These are phyloP conservation scores for Cremastinae sp. DNA, from an alignment of 2,888 invertebrate species.

Conservation along the genomic window DNA sequence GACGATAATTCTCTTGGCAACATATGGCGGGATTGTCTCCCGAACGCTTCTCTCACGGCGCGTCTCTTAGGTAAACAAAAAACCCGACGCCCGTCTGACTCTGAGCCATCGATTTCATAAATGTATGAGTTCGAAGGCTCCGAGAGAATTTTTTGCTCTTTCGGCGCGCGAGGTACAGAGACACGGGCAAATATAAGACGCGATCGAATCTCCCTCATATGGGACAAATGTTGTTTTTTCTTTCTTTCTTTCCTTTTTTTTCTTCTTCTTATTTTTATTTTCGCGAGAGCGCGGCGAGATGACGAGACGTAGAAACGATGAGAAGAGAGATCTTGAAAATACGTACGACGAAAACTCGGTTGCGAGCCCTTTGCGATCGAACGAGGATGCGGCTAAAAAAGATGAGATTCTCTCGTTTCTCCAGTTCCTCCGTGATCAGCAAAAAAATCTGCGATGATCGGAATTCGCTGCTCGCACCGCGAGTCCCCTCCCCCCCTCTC, in stretches of 20 bases:
- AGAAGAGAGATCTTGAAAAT: constrained; percentile 14
- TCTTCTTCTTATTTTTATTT: constrained; percentile 20
- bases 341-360: constrained; percentile 15
- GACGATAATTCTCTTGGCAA: too few relatives aligned
- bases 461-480: constrained; percentile 32
- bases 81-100: constrained; percentile 11
- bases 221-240: constrained; percentile 30
- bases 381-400: constrained; percentile 11
- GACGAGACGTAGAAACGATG: constrained; percentile 12
- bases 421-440: constrained; percentile 13
- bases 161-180: background rate
- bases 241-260: constrained; percentile 13
- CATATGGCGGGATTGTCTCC: background rate
- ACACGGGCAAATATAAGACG: background rate
- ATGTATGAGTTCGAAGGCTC: constrained; percentile 15
- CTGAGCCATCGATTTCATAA: background rate
- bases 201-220: constrained; percentile 34
- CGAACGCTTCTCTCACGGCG: constrained; percentile 5
- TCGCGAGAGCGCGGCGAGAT: constrained; percentile 31
- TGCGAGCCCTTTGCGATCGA: constrained; percentile 22
- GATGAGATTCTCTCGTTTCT: constrained; percentile 24
- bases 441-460: constrained; percentile 31
- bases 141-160: constrained; percentile 29
- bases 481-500: constrained; percentile 12
- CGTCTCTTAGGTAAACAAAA: background rate